Evolutionary conservation across 1,140 invertebrate species (phyloP).

Genomic region (Vanessa tameamea): DNA sequence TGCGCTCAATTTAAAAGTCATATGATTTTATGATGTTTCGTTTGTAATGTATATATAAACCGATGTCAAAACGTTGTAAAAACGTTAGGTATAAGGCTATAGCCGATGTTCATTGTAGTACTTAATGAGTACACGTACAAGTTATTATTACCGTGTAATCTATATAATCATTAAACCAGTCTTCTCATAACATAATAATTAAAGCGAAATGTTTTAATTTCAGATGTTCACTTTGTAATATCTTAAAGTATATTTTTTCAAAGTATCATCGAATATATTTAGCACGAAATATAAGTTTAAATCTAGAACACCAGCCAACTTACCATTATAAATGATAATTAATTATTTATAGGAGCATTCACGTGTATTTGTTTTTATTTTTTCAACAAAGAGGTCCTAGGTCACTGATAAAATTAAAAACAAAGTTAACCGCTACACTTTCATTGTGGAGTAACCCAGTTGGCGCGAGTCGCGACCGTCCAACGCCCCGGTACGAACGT

Average conservation of each 20-base stretch:
- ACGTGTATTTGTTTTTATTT: not conserved
- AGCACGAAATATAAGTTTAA: not conserved
- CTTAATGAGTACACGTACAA: too few species aligned
- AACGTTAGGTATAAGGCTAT: too few species aligned
- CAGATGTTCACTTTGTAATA: too few species aligned
- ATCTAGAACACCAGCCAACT: constrained; percentile 1
- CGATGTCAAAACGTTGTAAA: too few species aligned
- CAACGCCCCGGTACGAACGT: constrained; percentile 9
- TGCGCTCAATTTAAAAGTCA: too few species aligned
- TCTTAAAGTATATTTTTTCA: not conserved
- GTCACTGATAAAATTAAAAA: constrained; percentile 6
- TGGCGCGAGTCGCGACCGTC: constrained; percentile 22
- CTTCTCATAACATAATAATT: too few species aligned
- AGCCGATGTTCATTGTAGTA: too few species aligned
- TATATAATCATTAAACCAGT: too few species aligned
- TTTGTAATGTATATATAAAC: too few species aligned
- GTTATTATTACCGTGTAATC: too few species aligned
- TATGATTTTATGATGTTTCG: too few species aligned
- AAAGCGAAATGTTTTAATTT: too few species aligned
- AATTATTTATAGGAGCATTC: constrained; percentile 3
- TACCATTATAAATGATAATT: constrained; percentile 9
- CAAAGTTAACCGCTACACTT: not conserved
- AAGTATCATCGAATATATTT: not conserved
- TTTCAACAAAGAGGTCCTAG: not conserved
- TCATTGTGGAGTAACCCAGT: not conserved